Evolutionary conservation across 2,113 vertebrate species (phyloP).

Genomic region (Symphodus melops): DNA sequence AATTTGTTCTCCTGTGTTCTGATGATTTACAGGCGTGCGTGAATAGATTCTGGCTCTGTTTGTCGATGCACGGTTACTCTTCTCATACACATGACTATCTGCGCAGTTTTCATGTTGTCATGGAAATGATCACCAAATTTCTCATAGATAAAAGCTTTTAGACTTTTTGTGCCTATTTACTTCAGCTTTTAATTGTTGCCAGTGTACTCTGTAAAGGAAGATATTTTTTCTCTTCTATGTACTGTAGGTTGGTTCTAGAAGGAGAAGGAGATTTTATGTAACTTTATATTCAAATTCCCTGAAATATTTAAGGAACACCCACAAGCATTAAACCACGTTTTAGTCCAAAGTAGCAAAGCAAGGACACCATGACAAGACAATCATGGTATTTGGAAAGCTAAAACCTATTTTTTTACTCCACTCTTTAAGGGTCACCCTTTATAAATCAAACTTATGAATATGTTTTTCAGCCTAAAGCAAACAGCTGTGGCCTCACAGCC

Average conservation of each 20-base stretch:
- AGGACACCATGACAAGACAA: not conserved
- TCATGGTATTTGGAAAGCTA: not conserved
- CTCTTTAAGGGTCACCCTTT: too few species aligned
- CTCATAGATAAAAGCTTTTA: constrained; percentile 26
- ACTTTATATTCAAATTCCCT: not conserved
- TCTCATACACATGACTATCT: constrained; percentile 5
- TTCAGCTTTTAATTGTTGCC: constrained; percentile 26
- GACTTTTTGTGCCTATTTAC: constrained; percentile 24
- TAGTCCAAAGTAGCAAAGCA: not conserved
- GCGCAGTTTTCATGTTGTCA: constrained; percentile 5
- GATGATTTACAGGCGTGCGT: constrained; percentile 25
- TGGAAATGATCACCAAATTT: constrained; percentile 17
- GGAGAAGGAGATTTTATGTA: not conserved
- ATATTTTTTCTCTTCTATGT: not conserved
- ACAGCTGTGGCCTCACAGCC: not conserved
- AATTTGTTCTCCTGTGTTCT: constrained; percentile 42
- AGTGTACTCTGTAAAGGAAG: constrained; percentile 15
- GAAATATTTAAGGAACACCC: not conserved
- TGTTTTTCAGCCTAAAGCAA: not conserved
- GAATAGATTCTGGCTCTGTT: constrained; percentile 49
- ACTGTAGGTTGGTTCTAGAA: too few species aligned
- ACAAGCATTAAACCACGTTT: not conserved
- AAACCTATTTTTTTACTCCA: not conserved
- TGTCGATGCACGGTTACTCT: constrained; percentile 54
- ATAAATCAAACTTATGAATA: not conserved